A percentile compares a stretch with the other conserved stretches of the same genome.
phyloP scores from a whole-genome alignment of 1,140 invertebrate species.

The Apis dorsata region DNA sequence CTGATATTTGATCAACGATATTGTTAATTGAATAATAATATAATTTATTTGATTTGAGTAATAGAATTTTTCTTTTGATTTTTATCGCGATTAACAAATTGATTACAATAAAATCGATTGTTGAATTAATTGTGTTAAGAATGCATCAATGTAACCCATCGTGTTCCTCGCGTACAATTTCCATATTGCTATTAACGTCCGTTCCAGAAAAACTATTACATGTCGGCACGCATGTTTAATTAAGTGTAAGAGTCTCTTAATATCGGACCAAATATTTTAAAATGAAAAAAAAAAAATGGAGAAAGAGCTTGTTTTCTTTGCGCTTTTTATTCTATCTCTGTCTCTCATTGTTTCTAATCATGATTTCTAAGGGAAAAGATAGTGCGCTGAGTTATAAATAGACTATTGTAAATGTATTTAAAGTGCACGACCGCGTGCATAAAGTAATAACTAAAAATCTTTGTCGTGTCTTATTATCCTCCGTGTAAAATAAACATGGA shows the following conservation, averaged over 20 bases:
- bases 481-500: background rate
- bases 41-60: background rate
- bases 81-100: background rate
- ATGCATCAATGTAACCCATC: slow-evolving; percentile 1
- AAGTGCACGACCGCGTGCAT: background rate
- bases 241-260: slow-evolving; percentile 45
- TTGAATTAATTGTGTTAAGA: background rate
- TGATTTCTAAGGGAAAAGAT: background rate
- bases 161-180: slow-evolving; percentile 17
- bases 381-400: background rate
- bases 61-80: background rate
- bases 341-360: slow-evolving; percentile 28
- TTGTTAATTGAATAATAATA: background rate
- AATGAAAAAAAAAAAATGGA: background rate
- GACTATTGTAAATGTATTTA: background rate
- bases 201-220: slow-evolving; percentile 17
- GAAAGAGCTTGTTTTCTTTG: slow-evolving; percentile 39
- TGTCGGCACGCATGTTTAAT: background rate
- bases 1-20: background rate
- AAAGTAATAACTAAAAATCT: slow-evolving; percentile 25
- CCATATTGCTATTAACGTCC: slow-evolving; percentile 23
- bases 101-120: background rate
- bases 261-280: slow-evolving; percentile 54
- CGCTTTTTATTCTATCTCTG: slow-evolving; percentile 15
- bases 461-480: background rate